A percentile compares a stretch with the other conserved stretches of the same genome.
These are phyloP conservation scores for Eunapius fragilis DNA, from an alignment of 37 sponge, comb jelly and placozoan species.

Conservation along the genomic window DNA sequence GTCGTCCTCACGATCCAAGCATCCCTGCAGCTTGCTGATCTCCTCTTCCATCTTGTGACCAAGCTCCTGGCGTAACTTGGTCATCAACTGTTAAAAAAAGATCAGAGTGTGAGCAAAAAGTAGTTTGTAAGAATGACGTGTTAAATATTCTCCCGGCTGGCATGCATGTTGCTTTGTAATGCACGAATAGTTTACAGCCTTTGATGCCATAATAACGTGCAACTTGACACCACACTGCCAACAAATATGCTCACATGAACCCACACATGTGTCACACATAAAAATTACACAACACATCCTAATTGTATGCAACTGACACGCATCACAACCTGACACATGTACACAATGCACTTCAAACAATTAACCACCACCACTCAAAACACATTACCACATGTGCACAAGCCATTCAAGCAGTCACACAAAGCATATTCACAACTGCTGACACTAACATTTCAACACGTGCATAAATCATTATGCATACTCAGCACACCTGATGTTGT, in stretches of 20 bases:
- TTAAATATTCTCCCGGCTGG: too few relatives aligned
- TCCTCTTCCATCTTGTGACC: slow-evolving; percentile 57
- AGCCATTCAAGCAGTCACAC: too few relatives aligned
- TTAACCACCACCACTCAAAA: not conserved
- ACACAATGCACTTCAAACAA: too few relatives aligned
- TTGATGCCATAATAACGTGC: not conserved
- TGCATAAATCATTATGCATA: not conserved
- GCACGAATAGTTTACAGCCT: too few relatives aligned
- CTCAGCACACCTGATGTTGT: slow-evolving; percentile 36
- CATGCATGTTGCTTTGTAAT: not conserved
- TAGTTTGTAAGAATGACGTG: not conserved
- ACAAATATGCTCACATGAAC: not conserved
- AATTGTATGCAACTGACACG: too few relatives aligned
- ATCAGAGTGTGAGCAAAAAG: not conserved
- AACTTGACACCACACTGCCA: not conserved
- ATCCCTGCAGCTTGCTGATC: slow-evolving; percentile 51
- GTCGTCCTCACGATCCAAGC: slow-evolving; percentile 59
- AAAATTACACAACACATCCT: too few relatives aligned
- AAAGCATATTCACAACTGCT: too few relatives aligned
- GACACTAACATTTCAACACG: too few relatives aligned
- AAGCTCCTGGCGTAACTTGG: slow-evolving; percentile 44
- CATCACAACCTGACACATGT: too few relatives aligned
- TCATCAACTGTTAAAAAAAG: slow-evolving; percentile 21
- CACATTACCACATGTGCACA: not conserved
- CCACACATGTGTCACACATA: too few relatives aligned